Evolutionary conservation across 2,888 invertebrate species (phyloP).

Genomic region (Didymodactylos carnosus): DNA sequence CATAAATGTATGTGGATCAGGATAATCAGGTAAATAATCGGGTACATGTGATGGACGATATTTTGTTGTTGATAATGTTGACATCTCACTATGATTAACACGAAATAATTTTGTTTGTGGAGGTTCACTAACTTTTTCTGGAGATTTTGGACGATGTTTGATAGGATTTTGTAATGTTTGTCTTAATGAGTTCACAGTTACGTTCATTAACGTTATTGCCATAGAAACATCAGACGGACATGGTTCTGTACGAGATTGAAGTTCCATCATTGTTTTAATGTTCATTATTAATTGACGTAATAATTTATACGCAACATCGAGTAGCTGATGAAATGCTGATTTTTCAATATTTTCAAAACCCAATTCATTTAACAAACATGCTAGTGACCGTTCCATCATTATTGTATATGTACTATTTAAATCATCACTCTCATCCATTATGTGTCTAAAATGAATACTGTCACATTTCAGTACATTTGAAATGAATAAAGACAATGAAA

Average conservation of each 20-base stretch:
- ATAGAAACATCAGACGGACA: not conserved
- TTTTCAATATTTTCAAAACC: not conserved
- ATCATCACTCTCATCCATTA: not conserved
- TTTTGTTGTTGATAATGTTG: not conserved
- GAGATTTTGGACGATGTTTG: not conserved
- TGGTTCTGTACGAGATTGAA: not conserved
- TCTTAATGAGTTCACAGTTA: not conserved
- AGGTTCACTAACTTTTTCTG: not conserved
- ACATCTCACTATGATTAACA: not conserved
- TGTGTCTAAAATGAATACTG: no score
- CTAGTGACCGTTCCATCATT: not conserved
- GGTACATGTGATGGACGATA: not conserved
- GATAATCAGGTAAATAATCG: not conserved
- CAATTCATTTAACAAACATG: not conserved
- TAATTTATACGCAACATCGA: not conserved
- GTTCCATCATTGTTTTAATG: not conserved
- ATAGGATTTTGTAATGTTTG: not conserved
- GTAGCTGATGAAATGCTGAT: not conserved
- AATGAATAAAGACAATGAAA: no score
- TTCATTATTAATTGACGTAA: not conserved
- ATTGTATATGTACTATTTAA: not conserved
- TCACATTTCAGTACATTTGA: no score
- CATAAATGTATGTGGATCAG: not conserved
- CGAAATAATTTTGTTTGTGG: not conserved
- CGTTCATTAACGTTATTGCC: not conserved